Evolutionary conservation across 2,797 vertebrate species (phyloP), one percentile per base, ranked within the genome.

Genomic region (Lepidocolaptes lacrymiger): DNA sequence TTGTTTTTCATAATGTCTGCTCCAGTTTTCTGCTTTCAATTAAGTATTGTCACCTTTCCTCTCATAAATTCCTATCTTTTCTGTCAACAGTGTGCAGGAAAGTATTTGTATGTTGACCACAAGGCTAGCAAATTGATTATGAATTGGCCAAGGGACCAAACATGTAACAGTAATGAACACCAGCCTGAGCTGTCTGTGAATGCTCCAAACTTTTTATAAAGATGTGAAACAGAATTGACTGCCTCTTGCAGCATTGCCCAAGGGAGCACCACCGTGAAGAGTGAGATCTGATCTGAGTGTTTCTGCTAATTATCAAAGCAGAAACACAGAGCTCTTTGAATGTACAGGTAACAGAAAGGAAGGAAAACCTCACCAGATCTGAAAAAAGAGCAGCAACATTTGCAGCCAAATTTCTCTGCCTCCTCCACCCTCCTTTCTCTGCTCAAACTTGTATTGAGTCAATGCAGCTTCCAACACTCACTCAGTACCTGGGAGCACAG

Each of bases 251-350:
- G 66, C 55, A 66, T 8, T 75, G 49, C 76, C 62, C 73, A 22
- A 18, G 76, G 51, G 89, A 95, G 36, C 26, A 85, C 9, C 61
- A 22, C 82, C 0, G 0, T 1, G 1, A 83, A 51, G 44, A 88
- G 27, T 10, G 68, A 69, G 37, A 90, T 72, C 37, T 20, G 21
- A 43, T 62, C 49, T 48, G 26, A 71, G 22, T 26, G 16, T 43
- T 89, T 85, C 76, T 88, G 41, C 54, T 92, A 91, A 91, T 84
- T 75, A 89, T 34, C 49, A 74, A 56, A 58, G 69, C 48, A 80
- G 52, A 91, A 89, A 48, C 36, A 43, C 51, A 36, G 34, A 89
- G 37, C 20, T 55, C 36, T 83, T 74, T 44, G 34, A 80, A 74
- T 0, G 0, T 24, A 17, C 37, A 46, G 27, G 30, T 58, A 39